phyloP scores from a whole-genome alignment of 2,888 invertebrate species.

The Cotesia congregata region DNA sequence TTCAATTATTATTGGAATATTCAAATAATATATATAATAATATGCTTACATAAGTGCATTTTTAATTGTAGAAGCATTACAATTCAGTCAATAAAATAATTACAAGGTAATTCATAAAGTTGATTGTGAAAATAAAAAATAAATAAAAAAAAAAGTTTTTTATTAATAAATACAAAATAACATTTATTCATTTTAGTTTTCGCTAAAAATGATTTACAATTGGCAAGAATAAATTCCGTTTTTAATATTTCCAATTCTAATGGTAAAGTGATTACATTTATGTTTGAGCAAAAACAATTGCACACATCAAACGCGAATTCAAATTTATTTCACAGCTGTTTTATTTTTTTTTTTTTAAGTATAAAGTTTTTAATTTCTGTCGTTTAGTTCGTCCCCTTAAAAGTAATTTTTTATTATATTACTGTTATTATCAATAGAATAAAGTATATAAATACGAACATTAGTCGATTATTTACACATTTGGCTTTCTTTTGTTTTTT shows the following conservation, averaged over 20 bases:
- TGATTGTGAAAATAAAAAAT: neutral
- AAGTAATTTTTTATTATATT: neutral
- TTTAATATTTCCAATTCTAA: neutral
- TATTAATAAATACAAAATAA: neutral
- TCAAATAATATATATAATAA: too few relatives aligned
- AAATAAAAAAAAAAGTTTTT: neutral
- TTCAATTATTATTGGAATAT: too few relatives aligned
- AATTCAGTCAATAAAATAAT: neutral
- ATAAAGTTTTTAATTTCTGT: neutral
- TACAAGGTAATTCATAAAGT: neutral
- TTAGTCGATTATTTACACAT: slow-evolving; percentile 38
- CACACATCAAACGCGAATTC: neutral
- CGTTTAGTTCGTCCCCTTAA: neutral
- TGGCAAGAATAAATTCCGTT: neutral
- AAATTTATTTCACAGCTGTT: neutral
- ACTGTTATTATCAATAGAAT: neutral
- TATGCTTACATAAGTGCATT: too few relatives aligned
- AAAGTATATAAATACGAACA: neutral
- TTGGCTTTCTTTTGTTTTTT: slow-evolving; percentile 34
- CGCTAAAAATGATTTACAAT: neutral
- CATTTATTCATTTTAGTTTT: neutral
- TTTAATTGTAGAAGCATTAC: too few relatives aligned
- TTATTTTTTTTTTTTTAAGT: neutral
- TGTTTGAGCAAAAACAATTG: neutral
- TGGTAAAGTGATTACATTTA: neutral